These are phyloP conservation scores for Orchesella cincta DNA, from an alignment of 1,140 invertebrate genomes.

Conservation along the genomic window DNA sequence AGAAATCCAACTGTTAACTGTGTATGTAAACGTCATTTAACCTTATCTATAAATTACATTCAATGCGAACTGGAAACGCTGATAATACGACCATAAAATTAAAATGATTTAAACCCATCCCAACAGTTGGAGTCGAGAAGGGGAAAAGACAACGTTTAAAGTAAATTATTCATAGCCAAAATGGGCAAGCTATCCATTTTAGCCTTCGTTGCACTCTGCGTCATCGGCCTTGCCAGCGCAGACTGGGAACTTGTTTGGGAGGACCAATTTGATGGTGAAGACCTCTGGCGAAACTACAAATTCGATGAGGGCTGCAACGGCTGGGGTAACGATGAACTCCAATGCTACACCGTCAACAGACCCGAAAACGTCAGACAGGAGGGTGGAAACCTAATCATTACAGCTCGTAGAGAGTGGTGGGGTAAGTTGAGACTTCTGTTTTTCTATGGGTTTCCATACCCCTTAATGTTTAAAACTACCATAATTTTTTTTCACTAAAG, in stretches of 20 bases:
- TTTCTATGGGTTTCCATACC: not conserved
- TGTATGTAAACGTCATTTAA: too few relatives aligned
- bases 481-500: not conserved
- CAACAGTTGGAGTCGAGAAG: too few relatives aligned
- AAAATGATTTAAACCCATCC: too few relatives aligned
- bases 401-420: slow-evolving; percentile 34
- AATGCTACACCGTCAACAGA: slow-evolving; percentile 43
- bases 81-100: too few relatives aligned
- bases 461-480: not conserved
- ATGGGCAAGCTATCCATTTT: too few relatives aligned
- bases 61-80: too few relatives aligned
- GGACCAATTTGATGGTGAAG: slow-evolving; percentile 42
- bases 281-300: slow-evolving; percentile 40
- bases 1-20: too few relatives aligned
- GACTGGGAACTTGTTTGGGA: slow-evolving; percentile 37
- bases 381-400: slow-evolving; percentile 34
- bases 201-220: too few relatives aligned
- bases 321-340: slow-evolving; percentile 43
- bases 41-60: too few relatives aligned
- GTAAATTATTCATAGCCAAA: too few relatives aligned
- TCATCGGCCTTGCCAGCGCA: too few relatives aligned
- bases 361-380: slow-evolving; percentile 38
- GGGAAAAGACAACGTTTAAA: too few relatives aligned
- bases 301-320: slow-evolving; percentile 40
- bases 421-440: slow-evolving; percentile 5